Evolutionary conservation across 2,888 invertebrate genomes (phyloP).

Genomic region (Nemapogon koenigi): DNA sequence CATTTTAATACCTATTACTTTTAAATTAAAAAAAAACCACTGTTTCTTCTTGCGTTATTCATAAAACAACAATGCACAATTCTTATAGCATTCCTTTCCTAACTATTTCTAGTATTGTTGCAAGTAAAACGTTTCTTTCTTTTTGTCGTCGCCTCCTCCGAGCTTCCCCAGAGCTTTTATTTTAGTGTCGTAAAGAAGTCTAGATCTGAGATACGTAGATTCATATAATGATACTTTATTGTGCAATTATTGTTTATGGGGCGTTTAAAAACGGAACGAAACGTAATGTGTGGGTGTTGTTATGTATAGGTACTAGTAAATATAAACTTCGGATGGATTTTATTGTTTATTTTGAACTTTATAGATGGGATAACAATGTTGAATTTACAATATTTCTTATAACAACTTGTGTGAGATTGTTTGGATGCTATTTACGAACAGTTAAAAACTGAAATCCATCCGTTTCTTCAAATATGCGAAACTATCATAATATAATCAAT

Average conservation of each 20-base stretch:
- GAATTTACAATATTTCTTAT: no score
- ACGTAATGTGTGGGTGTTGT: no score
- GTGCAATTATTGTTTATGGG: slow-evolving; percentile 5
- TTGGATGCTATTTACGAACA: no score
- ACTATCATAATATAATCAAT: no score
- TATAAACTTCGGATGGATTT: no score
- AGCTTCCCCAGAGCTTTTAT: neutral
- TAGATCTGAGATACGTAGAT: slow-evolving; percentile 35
- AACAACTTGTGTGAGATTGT: no score
- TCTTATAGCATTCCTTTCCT: slow-evolving; percentile 39
- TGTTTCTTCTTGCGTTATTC: neutral
- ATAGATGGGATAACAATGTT: no score
- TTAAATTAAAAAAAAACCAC: neutral
- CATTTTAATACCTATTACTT: neutral
- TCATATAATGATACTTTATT: slow-evolving; percentile 31
- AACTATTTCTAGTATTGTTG: slow-evolving; percentile 28
- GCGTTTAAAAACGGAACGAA: no score
- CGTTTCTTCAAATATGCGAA: no score
- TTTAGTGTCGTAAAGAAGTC: neutral
- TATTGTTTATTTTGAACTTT: no score
- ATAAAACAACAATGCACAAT: slow-evolving; percentile 28
- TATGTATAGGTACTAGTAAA: no score
- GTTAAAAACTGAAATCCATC: no score
- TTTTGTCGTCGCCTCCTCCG: slow-evolving; percentile 38
- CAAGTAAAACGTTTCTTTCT: slow-evolving; percentile 40